A percentile compares a stretch with the other conserved stretches of the same genome.
phyloP scores from a whole-genome alignment of 1,140 invertebrate species.

The Thereuonema tuberculata region DNA sequence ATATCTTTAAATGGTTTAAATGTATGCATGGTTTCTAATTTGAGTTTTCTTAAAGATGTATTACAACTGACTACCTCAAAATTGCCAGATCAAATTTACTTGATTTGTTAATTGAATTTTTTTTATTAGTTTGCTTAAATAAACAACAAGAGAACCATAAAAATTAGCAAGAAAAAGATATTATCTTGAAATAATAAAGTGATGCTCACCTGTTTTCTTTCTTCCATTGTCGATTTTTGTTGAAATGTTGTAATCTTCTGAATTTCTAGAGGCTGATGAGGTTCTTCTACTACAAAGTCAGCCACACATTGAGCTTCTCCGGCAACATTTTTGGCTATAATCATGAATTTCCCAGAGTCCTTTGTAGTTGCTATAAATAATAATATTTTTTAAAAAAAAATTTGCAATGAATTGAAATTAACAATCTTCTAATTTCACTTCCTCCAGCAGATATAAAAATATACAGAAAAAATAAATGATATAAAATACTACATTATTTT shows the following conservation, averaged over 20 bases:
- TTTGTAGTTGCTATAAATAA: slow-evolving; percentile 37
- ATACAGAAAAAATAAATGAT: neutral
- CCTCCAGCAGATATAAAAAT: neutral
- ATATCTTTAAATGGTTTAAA: no score
- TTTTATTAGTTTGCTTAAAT: no score
- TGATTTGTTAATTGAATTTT: no score
- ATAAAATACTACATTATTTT: no score
- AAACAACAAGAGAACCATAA: no score
- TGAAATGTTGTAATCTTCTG: slow-evolving; percentile 11
- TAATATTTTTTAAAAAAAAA: no score
- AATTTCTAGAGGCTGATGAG: slow-evolving; percentile 19
- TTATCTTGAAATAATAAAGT: no score
- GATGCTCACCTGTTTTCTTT: slow-evolving; percentile 16
- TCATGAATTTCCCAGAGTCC: slow-evolving; percentile 57
- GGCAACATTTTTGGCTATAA: slow-evolving; percentile 51
- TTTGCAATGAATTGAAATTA: neutral
- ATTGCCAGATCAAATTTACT: no score
- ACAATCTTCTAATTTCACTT: neutral
- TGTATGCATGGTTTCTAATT: no score
- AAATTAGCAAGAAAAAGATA: no score
- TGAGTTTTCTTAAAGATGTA: no score
- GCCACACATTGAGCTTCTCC: slow-evolving; percentile 62
- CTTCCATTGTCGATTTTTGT: slow-evolving; percentile 14
- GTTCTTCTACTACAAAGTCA: slow-evolving; percentile 56
- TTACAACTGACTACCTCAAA: no score